A percentile compares a stretch with the other conserved stretches of the same genome.
phyloP scores from a whole-genome alignment of 2,113 vertebrate genomes.

The Melanostigma gelatinosum region DNA sequence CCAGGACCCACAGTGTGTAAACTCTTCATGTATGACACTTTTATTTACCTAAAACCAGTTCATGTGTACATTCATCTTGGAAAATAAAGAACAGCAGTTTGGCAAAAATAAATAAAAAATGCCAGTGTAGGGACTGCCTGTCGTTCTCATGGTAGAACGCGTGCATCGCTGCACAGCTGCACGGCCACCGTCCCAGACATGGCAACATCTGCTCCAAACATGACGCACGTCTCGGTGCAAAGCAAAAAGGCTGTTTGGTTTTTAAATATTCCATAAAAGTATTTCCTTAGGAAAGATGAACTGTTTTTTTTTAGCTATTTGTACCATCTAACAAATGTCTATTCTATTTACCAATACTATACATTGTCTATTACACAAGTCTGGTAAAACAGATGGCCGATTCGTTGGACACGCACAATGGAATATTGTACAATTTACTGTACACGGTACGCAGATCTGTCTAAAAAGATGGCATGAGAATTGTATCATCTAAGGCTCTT shows the following conservation, averaged over 20 bases:
- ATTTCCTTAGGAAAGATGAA: slow-evolving; percentile 86
- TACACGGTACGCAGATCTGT: slow-evolving; percentile 79
- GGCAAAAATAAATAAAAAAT: slow-evolving; percentile 77
- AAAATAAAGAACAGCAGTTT: slow-evolving; percentile 89
- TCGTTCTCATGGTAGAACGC: slow-evolving; percentile 68
- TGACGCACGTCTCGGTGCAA: slow-evolving; percentile 89
- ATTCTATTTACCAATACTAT: slow-evolving; percentile 86
- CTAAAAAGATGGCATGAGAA: slow-evolving; percentile 80
- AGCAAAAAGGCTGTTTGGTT: slow-evolving; percentile 76
- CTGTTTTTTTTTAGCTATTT: slow-evolving; percentile 83
- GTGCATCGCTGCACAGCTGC: slow-evolving; percentile 79
- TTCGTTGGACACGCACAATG: slow-evolving; percentile 89
- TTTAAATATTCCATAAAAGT: slow-evolving; percentile 86
- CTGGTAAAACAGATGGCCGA: slow-evolving; percentile 85
- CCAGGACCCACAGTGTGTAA: slow-evolving; percentile 6
- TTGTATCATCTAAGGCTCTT: slow-evolving; percentile 79
- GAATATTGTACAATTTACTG: slow-evolving; percentile 82
- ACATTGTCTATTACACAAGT: slow-evolving; percentile 87
- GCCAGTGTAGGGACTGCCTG: slow-evolving; percentile 79
- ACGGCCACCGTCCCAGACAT: slow-evolving; percentile 80
- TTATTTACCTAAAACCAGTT: slow-evolving; percentile 95
- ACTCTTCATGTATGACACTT: slow-evolving; percentile 85
- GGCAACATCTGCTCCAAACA: slow-evolving; percentile 87
- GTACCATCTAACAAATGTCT: slow-evolving; percentile 76
- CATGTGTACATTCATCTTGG: slow-evolving; percentile 89